A percentile compares a stretch with the other conserved stretches of the same genome.
Conservation (phyloP, 2,797 vertebrate species). For the Ctenochaetus hawaiiensis region DNA sequence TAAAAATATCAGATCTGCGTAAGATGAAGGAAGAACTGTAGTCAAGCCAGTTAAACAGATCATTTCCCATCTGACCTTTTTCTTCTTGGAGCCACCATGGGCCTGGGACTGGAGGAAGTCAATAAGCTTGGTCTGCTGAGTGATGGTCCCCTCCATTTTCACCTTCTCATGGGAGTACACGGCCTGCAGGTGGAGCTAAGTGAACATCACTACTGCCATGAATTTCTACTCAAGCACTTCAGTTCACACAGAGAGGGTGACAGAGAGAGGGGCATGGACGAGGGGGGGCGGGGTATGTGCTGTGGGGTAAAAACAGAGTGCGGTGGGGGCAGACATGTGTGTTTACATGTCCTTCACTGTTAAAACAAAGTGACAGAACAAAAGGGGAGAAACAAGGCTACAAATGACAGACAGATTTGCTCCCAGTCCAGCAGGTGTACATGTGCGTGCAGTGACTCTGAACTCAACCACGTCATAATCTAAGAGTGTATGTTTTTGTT, state of each 20-base stretch:
- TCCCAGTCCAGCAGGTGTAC: constrained; percentile 65
- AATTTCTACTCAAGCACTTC: constrained; percentile 77
- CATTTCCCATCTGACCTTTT: constrained; percentile 83
- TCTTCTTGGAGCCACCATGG: constrained; percentile 98
- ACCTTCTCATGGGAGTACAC: constrained; percentile 99
- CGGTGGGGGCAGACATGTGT: background rate
- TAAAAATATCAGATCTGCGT: background rate
- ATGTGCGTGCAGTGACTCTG: constrained; percentile 2
- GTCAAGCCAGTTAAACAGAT: background rate
- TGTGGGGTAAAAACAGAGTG: constrained; percentile 20
- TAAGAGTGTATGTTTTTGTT: constrained; percentile 57
- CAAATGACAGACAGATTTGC: constrained; percentile 67
- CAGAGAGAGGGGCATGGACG: constrained; percentile 25
- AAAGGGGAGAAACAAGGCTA: constrained; percentile 33
- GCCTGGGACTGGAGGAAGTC: constrained; percentile 99
- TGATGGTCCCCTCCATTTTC: constrained; percentile 99
- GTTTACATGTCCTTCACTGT: background rate
- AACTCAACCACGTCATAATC: constrained; percentile 80
- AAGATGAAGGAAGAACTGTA: background rate
- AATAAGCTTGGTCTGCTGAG: constrained; percentile 99
- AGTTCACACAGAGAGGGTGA: constrained; percentile 68
- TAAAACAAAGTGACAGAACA: constrained; percentile 32
- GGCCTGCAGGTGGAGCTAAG: constrained; percentile 89
- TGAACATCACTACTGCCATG: constrained; percentile 84
- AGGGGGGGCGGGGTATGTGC: constrained; percentile 1